Evolutionary conservation across 2,113 vertebrate genomes (phyloP), one percentile per base, ranked within the genome.

Genomic region (Orcinus orca): DNA sequence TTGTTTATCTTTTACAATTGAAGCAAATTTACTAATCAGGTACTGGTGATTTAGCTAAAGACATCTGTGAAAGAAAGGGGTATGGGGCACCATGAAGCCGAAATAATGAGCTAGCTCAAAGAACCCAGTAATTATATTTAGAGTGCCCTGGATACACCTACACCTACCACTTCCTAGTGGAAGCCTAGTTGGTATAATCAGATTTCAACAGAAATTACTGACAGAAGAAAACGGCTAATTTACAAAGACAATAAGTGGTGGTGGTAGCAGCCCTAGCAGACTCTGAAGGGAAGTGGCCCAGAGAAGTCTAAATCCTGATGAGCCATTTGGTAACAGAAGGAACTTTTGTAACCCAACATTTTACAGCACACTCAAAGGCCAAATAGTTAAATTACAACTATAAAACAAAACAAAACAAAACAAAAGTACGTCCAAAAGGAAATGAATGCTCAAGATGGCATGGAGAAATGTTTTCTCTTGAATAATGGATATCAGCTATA

Each of bases 301-400:
- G 6, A 74, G 44, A 29, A 38, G 10, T n/a, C 11, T 2, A 84
- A 88, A 84, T 60, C 6, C 36, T 53, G 58, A 70, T 63, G 31
- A 88, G 17, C 13, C 73, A 74, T 58, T 71, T 91, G 71, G 10
- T 82, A 93, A 67, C 13, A 60, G 13, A 76, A 90, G 8, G 0
- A 71, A 53, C n/a, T 76, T 94, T 41, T 50, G 1, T 53, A 70
- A 95, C 87, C 7, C 20, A 91, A 79, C 15, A 74, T 23, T 93
- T 67, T 38, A 93, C 5, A 65, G 44, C 67, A 74, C 25, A 58
- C 3, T 77, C 21, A 62, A 68, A 79, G 70, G n/a, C 8, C 33
- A 92, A 71, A 50, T 0, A 68, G n/a, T 87, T 93, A 89, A 82
- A 89, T 38, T 71, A 86, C 47, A 97, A 88, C 70, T 33, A 62